Conservation (phyloP, 2,888 invertebrate genomes). For the Sminthurides aquaticus region DNA sequence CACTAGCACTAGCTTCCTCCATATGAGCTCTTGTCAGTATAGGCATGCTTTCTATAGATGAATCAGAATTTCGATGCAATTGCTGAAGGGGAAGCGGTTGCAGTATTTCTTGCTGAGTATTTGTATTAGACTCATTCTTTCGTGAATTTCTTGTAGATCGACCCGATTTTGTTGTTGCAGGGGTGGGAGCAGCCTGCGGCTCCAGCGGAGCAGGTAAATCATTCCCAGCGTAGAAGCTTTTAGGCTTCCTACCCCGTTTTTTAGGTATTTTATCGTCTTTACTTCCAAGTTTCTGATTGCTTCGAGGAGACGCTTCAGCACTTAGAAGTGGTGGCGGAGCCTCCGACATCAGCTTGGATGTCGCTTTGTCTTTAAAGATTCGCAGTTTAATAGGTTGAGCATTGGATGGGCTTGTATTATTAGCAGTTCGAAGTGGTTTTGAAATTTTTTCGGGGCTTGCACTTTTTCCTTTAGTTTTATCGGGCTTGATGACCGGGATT, state of each 20-base stretch:
- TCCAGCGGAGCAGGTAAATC: background rate
- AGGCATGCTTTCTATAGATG: constrained; percentile 24
- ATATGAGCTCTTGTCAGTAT: constrained; percentile 12
- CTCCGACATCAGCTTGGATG: constrained; percentile 45
- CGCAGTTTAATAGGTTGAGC: constrained; percentile 67
- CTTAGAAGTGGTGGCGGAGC: constrained; percentile 29
- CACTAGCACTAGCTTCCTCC: background rate
- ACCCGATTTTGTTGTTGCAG: constrained; percentile 6
- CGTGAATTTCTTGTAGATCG: constrained; percentile 16
- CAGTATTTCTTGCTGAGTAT: constrained; percentile 4
- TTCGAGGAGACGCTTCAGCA: constrained; percentile 13
- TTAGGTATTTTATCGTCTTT: constrained; percentile 13
- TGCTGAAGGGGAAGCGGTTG: constrained; percentile 1
- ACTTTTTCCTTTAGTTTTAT: constrained; percentile 8
- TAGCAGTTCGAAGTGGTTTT: constrained; percentile 29
- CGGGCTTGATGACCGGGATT: constrained; percentile 28
- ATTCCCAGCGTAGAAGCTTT: constrained; percentile 7
- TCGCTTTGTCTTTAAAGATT: constrained; percentile 65
- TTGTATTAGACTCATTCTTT: constrained; percentile 13
- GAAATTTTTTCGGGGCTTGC: constrained; percentile 19
- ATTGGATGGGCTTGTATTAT: constrained; percentile 25
- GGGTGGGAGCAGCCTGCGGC: background rate
- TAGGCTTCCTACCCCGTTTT: constrained; percentile 35
- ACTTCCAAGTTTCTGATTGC: background rate
- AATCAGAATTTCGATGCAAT: constrained; percentile 24